phyloP scores from a whole-genome alignment of 2,888 invertebrate genomes.

The Embidobia sp. region DNA sequence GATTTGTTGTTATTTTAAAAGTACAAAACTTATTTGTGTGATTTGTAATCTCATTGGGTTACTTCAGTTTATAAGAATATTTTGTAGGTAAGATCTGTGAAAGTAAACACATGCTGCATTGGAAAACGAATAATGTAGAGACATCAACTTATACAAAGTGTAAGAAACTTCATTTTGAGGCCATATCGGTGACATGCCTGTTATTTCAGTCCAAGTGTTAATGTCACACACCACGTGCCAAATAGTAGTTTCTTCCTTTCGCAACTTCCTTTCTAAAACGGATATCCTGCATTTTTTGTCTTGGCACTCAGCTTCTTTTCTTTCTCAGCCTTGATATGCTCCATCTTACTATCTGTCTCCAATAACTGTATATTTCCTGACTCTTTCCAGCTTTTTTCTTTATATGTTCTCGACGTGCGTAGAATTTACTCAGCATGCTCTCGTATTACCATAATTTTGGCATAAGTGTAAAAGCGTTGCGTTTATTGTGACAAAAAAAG shows the following conservation, averaged over 20 bases:
- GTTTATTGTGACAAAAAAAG: slow-evolving; percentile 1
- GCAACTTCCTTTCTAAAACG: slow-evolving; percentile 52
- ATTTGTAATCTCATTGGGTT: too few species aligned
- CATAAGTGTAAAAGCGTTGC: slow-evolving; percentile 7
- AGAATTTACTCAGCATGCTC: slow-evolving; percentile 34
- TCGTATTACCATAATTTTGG: slow-evolving; percentile 57
- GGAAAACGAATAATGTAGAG: too few species aligned
- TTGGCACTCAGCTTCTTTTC: slow-evolving; percentile 53
- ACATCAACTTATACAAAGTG: slow-evolving; percentile 13
- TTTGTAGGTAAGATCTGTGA: too few species aligned
- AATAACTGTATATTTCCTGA: slow-evolving; percentile 63
- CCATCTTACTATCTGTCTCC: slow-evolving; percentile 48
- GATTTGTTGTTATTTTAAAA: too few species aligned
- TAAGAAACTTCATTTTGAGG: slow-evolving; percentile 26
- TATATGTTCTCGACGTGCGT: slow-evolving; percentile 52
- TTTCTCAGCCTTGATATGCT: slow-evolving; percentile 33
- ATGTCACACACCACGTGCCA: slow-evolving; percentile 56
- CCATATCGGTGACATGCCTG: slow-evolving; percentile 33
- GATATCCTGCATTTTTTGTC: slow-evolving; percentile 47
- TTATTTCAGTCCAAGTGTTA: slow-evolving; percentile 43
- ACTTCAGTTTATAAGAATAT: too few species aligned
- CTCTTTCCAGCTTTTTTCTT: slow-evolving; percentile 41
- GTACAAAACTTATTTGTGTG: too few species aligned
- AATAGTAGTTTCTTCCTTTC: slow-evolving; percentile 52
- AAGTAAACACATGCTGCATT: too few species aligned